Conservation (phyloP, 2,113 vertebrate species). For the Larimichthys polyactis region DNA sequence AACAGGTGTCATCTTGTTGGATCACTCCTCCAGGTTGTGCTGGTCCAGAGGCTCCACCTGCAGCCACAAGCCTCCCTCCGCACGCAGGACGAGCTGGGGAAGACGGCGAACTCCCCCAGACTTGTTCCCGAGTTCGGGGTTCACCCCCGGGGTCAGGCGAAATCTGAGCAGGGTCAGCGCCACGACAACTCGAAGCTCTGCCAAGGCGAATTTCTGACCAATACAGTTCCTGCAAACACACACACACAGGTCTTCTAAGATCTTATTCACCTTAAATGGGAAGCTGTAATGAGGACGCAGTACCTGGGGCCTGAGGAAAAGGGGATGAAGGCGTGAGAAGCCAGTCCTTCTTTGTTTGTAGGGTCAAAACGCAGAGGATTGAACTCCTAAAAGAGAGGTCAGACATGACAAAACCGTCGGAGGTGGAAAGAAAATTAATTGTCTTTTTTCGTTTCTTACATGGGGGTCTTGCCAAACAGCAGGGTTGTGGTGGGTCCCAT, state of each 20-base stretch:
- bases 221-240: constrained; percentile 90
- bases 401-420: not conserved
- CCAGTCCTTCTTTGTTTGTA: constrained; percentile 63
- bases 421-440: not conserved
- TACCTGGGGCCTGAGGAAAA: constrained; percentile 95
- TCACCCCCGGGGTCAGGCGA: constrained; percentile 76
- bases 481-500: constrained; percentile 92
- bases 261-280: not conserved
- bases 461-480: constrained; percentile 89
- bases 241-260: not conserved
- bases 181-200: constrained; percentile 88
- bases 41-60: constrained; percentile 80
- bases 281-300: not conserved
- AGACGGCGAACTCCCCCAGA: constrained; percentile 78
- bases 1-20: not conserved
- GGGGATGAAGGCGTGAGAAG: constrained; percentile 87
- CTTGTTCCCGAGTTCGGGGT: constrained; percentile 36
- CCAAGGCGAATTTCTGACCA: constrained; percentile 93
- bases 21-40: not conserved
- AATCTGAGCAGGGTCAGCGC: constrained; percentile 90
- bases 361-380: constrained; percentile 89
- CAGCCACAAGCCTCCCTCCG: constrained; percentile 88
- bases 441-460: constrained; percentile 73
- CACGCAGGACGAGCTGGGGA: constrained; percentile 87
- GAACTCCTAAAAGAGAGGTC: constrained; percentile 83